phyloP scores from a whole-genome alignment of 2,113 vertebrate species.

The Cathartes aura region DNA sequence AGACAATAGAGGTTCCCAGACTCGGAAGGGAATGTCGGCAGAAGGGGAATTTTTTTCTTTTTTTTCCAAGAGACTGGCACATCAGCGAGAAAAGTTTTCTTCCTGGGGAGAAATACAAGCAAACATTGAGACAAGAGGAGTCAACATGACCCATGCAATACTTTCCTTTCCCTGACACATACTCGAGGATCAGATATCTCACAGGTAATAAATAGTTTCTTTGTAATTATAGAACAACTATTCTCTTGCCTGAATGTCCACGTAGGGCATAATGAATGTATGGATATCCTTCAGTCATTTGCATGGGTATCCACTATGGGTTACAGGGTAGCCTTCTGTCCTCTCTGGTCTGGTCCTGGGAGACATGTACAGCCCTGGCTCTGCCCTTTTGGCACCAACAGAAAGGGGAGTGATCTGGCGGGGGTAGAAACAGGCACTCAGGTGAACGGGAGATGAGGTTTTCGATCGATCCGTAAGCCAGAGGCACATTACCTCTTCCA shows the following conservation, averaged over 20 bases:
- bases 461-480: not conserved
- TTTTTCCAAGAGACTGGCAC: not conserved
- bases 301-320: not conserved
- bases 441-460: not conserved
- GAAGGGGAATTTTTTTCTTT: conserved; percentile 43
- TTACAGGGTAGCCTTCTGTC: not conserved
- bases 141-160: not conserved
- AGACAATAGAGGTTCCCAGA: conserved; percentile 85
- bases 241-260: not conserved
- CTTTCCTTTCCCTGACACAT: not conserved
- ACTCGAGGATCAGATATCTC: not conserved
- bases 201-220: conserved; percentile 32
- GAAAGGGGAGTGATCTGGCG: not conserved
- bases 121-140: not conserved
- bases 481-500: not conserved
- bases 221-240: not conserved
- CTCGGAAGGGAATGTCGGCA: conserved; percentile 70
- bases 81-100: conserved; percentile 59
- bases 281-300: not conserved
- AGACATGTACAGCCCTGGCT: not conserved
- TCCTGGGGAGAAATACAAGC: not conserved
- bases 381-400: not conserved
- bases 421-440: not conserved
- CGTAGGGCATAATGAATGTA: not conserved
- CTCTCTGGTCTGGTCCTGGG: not conserved